Conservation (phyloP, 2,113 vertebrate genomes). For the Pampusana beccarii region DNA sequence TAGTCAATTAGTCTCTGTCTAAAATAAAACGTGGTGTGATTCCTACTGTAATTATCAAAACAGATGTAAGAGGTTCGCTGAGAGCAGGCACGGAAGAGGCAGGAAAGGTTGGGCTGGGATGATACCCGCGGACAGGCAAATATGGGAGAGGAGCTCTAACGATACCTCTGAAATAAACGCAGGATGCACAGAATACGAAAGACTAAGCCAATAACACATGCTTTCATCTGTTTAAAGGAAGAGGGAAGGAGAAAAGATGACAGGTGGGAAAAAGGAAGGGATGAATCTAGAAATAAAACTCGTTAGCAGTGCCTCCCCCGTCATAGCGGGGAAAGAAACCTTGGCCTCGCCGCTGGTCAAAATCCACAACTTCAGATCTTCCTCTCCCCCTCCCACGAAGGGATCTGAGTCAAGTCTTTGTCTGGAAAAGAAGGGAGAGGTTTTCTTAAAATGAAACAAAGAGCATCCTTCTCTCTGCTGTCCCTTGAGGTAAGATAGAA, state of each 20-base stretch:
- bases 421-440: conserved; percentile 10
- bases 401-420: conserved; percentile 3
- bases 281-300: background rate
- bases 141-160: background rate
- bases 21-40: background rate
- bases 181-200: background rate
- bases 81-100: background rate
- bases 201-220: background rate
- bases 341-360: background rate
- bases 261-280: background rate
- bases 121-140: background rate
- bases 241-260: background rate
- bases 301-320: background rate
- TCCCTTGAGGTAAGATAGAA: background rate
- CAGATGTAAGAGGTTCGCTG: background rate
- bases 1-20: background rate
- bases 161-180: background rate
- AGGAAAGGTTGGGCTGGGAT: background rate
- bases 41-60: background rate
- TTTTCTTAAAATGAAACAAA: conserved; percentile 13
- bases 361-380: background rate
- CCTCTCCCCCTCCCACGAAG: background rate
- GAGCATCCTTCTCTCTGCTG: background rate
- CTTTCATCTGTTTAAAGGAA: background rate
- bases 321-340: background rate